Evolutionary conservation across 1,140 invertebrate species (phyloP), one percentile per base, ranked within the genome.

Genomic region (Bombyx mandarina): DNA sequence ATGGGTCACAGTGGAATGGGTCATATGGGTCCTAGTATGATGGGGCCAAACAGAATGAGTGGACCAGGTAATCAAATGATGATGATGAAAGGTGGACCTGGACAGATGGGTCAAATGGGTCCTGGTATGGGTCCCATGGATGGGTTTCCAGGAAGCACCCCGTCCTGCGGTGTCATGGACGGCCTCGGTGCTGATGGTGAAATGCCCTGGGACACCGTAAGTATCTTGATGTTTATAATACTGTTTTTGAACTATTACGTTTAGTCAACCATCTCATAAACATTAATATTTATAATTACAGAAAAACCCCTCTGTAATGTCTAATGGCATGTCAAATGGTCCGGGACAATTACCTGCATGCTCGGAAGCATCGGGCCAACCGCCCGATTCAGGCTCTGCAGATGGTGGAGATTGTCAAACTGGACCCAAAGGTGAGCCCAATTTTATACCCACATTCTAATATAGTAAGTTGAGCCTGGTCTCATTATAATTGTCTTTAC

Each of bases 171-270:
- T 81, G 86, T 81, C 73, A 88, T 89, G 78, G 86, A 88, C 76
- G 86, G 86, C 76, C 81, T 87, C 76, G 79, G 84, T 77, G 79
- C 77, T 79, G 88, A 88, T 82, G 85, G 85, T 80, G 87, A 89
- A 82, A 86, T 89, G 77, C 83, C 86, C 67, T 89, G 87, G 87
- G 87, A 89, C 78, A 87, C 85, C 75, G 87, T 88, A 60, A 87
- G 87, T 86, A 64, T 58, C 62, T 65, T 44, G 51, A 47, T 56
- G 51, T 35, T 35, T 35, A 35, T 35, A 5, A 35, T 3, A 35
- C 26, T 35, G 26, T 35, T 35, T 35, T 35, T 35, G 2, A 35
- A 1, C 26, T 35, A 35, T 35, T 35, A 5, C 4, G 26, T 35
- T 35, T 35, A 1, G 4, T 4, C 26, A 35, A 35, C 26, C 26